phyloP scores from a whole-genome alignment of 30 jellyfish, hydroid and myxozoan genomes.

The Turritopsis rubra region DNA sequence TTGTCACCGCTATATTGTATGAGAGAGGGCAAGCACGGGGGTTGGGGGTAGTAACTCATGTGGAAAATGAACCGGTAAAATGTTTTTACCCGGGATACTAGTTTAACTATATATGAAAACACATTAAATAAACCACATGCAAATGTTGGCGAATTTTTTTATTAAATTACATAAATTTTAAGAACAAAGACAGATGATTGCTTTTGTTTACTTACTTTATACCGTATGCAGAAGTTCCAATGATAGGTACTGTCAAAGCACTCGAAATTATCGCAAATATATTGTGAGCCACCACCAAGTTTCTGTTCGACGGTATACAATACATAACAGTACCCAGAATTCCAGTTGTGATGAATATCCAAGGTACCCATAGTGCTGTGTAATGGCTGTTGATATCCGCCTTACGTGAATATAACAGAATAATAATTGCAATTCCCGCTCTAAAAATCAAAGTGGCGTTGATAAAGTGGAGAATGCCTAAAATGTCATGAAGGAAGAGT shows the following conservation, averaged over 20 bases:
- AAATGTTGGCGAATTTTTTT: too few relatives aligned
- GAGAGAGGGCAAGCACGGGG: too few relatives aligned
- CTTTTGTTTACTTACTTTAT: not conserved
- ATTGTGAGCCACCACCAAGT: not conserved
- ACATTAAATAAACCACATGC: too few relatives aligned
- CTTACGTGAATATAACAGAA: not conserved
- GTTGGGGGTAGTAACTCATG: too few relatives aligned
- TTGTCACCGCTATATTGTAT: too few relatives aligned
- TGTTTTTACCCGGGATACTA: too few relatives aligned
- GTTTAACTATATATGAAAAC: too few relatives aligned
- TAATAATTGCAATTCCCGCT: not conserved
- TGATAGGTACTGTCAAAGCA: not conserved
- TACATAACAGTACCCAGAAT: not conserved
- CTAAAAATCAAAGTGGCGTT: not conserved
- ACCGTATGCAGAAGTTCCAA: not conserved
- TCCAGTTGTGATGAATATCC: not conserved
- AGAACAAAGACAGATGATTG: too few relatives aligned
- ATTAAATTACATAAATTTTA: too few relatives aligned
- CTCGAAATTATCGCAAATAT: not conserved
- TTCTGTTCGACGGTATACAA: not conserved
- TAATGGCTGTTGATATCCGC: not conserved
- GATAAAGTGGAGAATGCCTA: not conserved
- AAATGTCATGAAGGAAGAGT: too few relatives aligned
- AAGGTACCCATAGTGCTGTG: not conserved
- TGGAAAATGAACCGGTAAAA: too few relatives aligned